Percentiles rank a stretch among this genome's conserved stretches.
Evolutionary conservation across 2,888 invertebrate genomes (phyloP).

Genomic region (Drosophila picticornis): DNA sequence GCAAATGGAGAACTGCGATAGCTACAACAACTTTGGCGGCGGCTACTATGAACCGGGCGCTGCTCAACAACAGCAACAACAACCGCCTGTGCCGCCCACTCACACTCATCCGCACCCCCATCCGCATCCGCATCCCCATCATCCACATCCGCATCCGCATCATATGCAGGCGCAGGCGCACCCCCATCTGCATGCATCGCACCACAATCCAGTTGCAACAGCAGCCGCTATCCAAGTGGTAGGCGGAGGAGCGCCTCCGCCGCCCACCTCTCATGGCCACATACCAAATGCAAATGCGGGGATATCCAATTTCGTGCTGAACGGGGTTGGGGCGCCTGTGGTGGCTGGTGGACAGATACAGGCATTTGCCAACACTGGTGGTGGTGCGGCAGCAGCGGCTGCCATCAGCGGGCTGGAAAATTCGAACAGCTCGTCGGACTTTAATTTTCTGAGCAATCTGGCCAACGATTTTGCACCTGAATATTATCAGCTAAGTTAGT

Average conservation of each 20-base stretch:
- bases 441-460: constrained; percentile 96
- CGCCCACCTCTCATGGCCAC: constrained; percentile 82
- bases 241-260: constrained; percentile 71
- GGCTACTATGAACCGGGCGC: constrained; percentile 75
- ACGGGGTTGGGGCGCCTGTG: constrained; percentile 42
- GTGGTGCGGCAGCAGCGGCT: constrained; percentile 74
- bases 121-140: constrained; percentile 83
- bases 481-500: constrained; percentile 89
- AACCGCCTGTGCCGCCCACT: constrained; percentile 84
- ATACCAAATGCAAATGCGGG: constrained; percentile 38
- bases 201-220: constrained; percentile 58
- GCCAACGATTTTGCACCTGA: constrained; percentile 97
- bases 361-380: constrained; percentile 61
- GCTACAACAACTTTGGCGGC: constrained; percentile 76
- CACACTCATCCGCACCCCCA: constrained; percentile 87
- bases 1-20: constrained; percentile 83
- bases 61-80: constrained; percentile 82
- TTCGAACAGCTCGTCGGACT: constrained; percentile 96
- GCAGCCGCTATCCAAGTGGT: constrained; percentile 53
- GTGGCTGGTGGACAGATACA: constrained; percentile 48
- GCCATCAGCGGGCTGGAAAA: constrained; percentile 90
- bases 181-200: constrained; percentile 63
- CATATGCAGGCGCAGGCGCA: constrained; percentile 86
- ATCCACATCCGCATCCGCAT: constrained; percentile 86
- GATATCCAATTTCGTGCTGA: constrained; percentile 63